phyloP scores from a whole-genome alignment of 2,888 invertebrate species.

The Troilus luridus region DNA sequence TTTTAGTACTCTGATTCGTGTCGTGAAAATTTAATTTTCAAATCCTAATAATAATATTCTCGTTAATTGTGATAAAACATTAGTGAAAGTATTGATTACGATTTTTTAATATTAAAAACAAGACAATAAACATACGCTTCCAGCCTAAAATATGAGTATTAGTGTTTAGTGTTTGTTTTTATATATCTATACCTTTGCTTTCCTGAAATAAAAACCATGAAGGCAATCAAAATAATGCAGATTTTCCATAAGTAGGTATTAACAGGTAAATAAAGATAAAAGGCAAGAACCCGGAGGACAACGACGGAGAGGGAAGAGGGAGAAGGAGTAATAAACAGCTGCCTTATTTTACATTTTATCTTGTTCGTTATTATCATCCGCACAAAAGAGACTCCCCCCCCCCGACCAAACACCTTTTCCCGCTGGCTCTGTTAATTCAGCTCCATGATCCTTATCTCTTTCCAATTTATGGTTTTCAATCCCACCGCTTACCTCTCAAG shows the following conservation, averaged over 20 bases:
- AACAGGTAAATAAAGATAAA: background rate
- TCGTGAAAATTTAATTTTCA: too few relatives aligned
- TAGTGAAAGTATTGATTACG: too few relatives aligned
- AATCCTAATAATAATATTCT: too few relatives aligned
- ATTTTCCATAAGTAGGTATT: background rate
- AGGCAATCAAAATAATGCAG: background rate
- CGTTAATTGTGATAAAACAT: too few relatives aligned
- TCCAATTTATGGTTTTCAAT: slow-evolving; percentile 24
- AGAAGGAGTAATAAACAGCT: slow-evolving; percentile 6
- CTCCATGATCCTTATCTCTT: background rate
- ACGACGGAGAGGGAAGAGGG: background rate
- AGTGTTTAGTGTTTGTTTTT: too few relatives aligned
- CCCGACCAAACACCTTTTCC: background rate
- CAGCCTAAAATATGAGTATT: too few relatives aligned
- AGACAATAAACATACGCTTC: background rate
- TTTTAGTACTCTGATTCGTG: too few relatives aligned
- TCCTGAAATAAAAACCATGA: too few relatives aligned
- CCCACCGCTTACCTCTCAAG: background rate
- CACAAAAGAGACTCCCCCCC: background rate
- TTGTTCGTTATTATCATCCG: slow-evolving; percentile 27
- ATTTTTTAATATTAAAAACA: background rate
- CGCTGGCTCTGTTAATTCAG: background rate
- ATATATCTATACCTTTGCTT: too few relatives aligned
- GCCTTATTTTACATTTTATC: slow-evolving; percentile 39
- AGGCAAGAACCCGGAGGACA: background rate